Base-by-base conservation (phyloP, 92 coral and sea anemone species). In the Nematostella vectensis region DNA sequence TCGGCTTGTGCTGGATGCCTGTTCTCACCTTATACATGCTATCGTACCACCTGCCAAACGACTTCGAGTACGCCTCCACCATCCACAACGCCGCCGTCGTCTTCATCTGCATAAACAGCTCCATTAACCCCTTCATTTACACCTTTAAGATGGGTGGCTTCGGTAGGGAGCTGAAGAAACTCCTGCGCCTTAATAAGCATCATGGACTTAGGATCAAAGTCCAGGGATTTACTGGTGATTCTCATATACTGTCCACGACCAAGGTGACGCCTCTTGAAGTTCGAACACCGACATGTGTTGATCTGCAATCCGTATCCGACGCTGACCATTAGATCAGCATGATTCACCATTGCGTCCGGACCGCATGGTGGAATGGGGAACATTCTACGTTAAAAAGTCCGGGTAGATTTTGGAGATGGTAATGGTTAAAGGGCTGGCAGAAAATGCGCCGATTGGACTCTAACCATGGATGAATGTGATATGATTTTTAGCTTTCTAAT, bases 41-140 rank as follows among this genome's bases (percentile, higher is more conserved):
- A 22, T 65, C 72, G 17, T 65, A 65, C 45, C 72, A 54, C 50
- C 25, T 54, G 8, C 72, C 72, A 18, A 43, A 31, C 13, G 52
- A 65, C 62, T 65, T 65, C 31, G 33, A 65, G 12, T 65, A 65
- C 63, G 72, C 72, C 19, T 65, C 72, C 1, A 65, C 55, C 29
- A 29, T 65, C 24, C 72, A 65, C 25, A 65, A 65, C 23, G 63
- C 72, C 0, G 72, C 63, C 0, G 72, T 65, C 0, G 61, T 65
- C 15, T 65, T 65, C 44, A 54, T 65, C 44, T 65, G 72, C 55
- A 45, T 65, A 43, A 65, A 65, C 29, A 40, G 54, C 0, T 65
- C 72, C 27, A 65, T 65, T 47, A 65, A 65, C 25, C 72, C 72
- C 0, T 54, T 65, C 47, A 65, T 65, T 21, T 65, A 65, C 16